Conservation (phyloP, 1,140 invertebrate species). For the Trachymyrmex cornetzi region DNA sequence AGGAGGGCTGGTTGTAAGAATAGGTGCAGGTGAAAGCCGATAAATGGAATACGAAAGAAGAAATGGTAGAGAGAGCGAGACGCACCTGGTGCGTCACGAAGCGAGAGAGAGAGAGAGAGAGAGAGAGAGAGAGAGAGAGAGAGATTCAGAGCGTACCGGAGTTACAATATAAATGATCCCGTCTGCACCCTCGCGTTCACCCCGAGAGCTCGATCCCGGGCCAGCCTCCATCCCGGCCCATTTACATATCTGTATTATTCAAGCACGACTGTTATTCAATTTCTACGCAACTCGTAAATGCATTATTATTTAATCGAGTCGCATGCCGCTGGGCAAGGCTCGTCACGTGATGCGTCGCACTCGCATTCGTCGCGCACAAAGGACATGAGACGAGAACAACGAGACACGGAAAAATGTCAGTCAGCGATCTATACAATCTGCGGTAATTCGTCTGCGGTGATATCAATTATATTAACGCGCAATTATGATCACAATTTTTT, state of each 20-base stretch:
- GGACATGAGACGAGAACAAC: not conserved
- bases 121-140: constrained; percentile 20
- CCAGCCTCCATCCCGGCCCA: constrained; percentile 68
- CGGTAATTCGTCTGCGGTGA: not conserved
- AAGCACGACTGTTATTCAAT: constrained; percentile 86
- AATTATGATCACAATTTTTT: not conserved
- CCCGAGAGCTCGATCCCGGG: constrained; percentile 42
- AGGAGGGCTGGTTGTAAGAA: constrained; percentile 44
- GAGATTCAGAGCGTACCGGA: constrained; percentile 35
- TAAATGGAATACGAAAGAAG: constrained; percentile 59
- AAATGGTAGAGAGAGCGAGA: constrained; percentile 48
- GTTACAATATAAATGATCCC: constrained; percentile 82
- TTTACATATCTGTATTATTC: constrained; percentile 87
- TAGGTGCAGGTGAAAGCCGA: constrained; percentile 61
- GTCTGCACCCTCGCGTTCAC: constrained; percentile 50
- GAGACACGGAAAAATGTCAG: constrained; percentile 13
- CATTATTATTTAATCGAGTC: constrained; percentile 82
- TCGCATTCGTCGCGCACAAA: constrained; percentile 54
- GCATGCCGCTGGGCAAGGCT: constrained; percentile 51
- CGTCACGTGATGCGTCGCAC: constrained; percentile 60
- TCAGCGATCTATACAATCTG: constrained; percentile 7
- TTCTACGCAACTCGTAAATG: constrained; percentile 83
- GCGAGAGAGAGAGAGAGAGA: constrained; percentile 22
- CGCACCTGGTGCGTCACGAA: constrained; percentile 31
- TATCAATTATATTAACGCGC: constrained; percentile 33